phyloP scores from a whole-genome alignment of 2,113 vertebrate species.

The Apus apus region DNA sequence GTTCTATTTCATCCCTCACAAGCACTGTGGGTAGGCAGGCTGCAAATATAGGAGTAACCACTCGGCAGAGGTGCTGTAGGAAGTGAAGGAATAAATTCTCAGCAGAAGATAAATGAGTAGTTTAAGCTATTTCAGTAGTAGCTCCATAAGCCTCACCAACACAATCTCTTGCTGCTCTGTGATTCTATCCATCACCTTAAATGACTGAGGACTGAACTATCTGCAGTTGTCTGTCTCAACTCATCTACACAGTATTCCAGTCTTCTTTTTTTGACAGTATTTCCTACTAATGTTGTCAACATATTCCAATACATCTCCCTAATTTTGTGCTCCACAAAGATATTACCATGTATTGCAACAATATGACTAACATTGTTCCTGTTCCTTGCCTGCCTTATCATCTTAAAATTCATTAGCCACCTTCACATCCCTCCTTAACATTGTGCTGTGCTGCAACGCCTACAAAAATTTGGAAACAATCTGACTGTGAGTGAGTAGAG shows the following conservation, averaged over 20 bases:
- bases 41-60: not conserved
- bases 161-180: not conserved
- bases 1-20: not conserved
- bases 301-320: not conserved
- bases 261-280: not conserved
- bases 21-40: not conserved
- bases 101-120: conserved; percentile 19
- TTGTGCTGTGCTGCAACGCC: conserved; percentile 41
- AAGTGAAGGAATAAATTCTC: not conserved
- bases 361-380: not conserved
- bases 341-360: not conserved
- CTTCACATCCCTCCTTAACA: conserved; percentile 18
- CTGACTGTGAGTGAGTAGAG: conserved; percentile 24
- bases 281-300: not conserved
- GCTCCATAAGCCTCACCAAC: not conserved
- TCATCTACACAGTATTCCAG: not conserved
- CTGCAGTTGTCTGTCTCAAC: not conserved
- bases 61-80: not conserved
- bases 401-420: conserved; percentile 28
- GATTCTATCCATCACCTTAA: not conserved
- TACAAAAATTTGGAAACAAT: conserved; percentile 32
- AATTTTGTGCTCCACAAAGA: not conserved
- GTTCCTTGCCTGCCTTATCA: not conserved
- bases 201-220: conserved; percentile 17
- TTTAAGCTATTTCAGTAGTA: conserved; percentile 11